phyloP scores from a whole-genome alignment of 2,888 invertebrate species.

The Trichopria drosophilae region DNA sequence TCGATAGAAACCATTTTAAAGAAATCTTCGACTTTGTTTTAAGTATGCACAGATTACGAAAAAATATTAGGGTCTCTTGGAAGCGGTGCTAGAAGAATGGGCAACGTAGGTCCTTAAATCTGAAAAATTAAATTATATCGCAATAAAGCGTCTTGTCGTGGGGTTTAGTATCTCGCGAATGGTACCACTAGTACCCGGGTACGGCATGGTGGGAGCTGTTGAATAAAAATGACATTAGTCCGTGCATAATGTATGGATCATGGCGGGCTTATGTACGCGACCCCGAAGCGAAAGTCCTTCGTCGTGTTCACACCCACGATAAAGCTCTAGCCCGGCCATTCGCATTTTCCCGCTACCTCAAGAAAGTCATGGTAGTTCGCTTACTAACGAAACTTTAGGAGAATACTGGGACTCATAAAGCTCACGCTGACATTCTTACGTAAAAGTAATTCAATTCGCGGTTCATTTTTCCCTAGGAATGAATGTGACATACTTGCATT shows the following conservation, averaged over 20 bases:
- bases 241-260: conserved; percentile 56
- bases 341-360: conserved; percentile 15
- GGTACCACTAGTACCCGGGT: conserved; percentile 31
- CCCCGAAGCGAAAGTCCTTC: conserved; percentile 22
- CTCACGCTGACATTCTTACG: conserved; percentile 37
- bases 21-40: too few species aligned
- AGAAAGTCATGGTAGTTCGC: conserved; percentile 31
- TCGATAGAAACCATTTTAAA: not conserved
- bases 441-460: conserved; percentile 54
- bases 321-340: conserved; percentile 10
- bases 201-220: conserved; percentile 27
- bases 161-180: conserved; percentile 51
- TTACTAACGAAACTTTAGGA: conserved; percentile 48
- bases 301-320: conserved; percentile 28
- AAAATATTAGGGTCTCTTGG: too few species aligned
- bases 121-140: conserved; percentile 58
- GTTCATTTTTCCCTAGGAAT: too few species aligned
- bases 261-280: conserved; percentile 37
- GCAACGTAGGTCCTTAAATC: conserved; percentile 50
- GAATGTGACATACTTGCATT: too few species aligned
- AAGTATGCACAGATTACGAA: too few species aligned
- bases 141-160: conserved; percentile 52
- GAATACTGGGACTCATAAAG: conserved; percentile 53
- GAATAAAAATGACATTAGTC: conserved; percentile 58
- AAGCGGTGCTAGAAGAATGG: conserved; percentile 33